A percentile compares a stretch with the other conserved stretches of the same genome.
Evolutionary conservation across 2,888 invertebrate genomes (phyloP).

Genomic region (Coronaproctus castanopsis): DNA sequence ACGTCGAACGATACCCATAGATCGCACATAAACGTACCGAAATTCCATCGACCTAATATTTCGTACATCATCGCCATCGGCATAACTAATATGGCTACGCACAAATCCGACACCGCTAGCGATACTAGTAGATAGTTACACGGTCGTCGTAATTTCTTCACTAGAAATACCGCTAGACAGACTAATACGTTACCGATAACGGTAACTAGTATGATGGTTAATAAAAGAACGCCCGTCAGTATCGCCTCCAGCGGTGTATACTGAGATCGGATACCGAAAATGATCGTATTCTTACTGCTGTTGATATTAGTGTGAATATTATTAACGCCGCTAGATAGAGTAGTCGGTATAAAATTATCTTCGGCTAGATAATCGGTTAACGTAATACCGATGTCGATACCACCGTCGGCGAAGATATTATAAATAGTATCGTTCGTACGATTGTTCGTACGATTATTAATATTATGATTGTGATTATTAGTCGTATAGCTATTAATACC

Average conservation of each 20-base stretch:
- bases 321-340: too few species aligned
- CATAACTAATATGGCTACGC: constrained; percentile 91
- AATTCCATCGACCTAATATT: constrained; percentile 79
- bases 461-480: too few species aligned
- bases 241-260: constrained; percentile 34
- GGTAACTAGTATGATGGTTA: constrained; percentile 46
- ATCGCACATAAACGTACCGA: constrained; percentile 77
- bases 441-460: too few species aligned
- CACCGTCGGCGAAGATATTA: too few species aligned
- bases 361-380: too few species aligned
- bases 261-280: constrained; percentile 4
- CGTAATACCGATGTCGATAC: too few species aligned
- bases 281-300: too few species aligned
- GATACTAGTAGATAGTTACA: constrained; percentile 86
- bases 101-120: constrained; percentile 85
- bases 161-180: constrained; percentile 85
- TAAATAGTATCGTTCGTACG: too few species aligned
- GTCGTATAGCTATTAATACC: too few species aligned
- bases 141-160: constrained; percentile 69
- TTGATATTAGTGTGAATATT: too few species aligned
- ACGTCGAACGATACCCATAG: constrained; percentile 92
- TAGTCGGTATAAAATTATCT: too few species aligned
- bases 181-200: constrained; percentile 79
- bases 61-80: constrained; percentile 90
- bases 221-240: constrained; percentile 35